These are phyloP conservation scores for Brachystomella parvula DNA, from an alignment of 1,140 invertebrate species.

Conservation along the genomic window DNA sequence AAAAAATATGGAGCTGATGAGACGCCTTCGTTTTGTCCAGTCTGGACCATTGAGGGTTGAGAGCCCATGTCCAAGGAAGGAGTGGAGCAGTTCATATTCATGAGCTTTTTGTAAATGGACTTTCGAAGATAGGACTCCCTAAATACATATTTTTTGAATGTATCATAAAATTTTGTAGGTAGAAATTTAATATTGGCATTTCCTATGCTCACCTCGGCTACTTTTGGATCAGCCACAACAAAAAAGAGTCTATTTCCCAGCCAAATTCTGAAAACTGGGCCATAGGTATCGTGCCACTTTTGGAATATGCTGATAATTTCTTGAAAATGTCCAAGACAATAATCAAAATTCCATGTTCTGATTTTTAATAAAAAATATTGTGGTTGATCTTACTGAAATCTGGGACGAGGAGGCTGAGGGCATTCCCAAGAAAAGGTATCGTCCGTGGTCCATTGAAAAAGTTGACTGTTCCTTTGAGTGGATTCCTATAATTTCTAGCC, in stretches of 20 bases:
- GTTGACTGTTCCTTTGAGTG: neutral
- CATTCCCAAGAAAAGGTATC: conserved; percentile 40
- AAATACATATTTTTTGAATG: conserved; percentile 15
- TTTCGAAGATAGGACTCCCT: conserved; percentile 59
- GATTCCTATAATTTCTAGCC: too few species aligned
- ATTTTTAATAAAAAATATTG: too few species aligned
- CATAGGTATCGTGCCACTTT: conserved; percentile 14
- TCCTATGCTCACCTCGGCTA: conserved; percentile 33
- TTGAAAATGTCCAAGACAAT: neutral
- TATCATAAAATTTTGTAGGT: conserved; percentile 16
- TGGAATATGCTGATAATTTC: neutral
- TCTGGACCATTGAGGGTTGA: conserved; percentile 44
- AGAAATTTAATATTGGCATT: neutral
- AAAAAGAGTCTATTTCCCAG: conserved; percentile 9
- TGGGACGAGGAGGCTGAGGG: conserved; percentile 16
- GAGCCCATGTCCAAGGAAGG: conserved; percentile 46
- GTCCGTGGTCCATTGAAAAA: neutral
- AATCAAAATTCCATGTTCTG: neutral
- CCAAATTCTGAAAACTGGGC: conserved; percentile 35
- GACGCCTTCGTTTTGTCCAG: conserved; percentile 69
- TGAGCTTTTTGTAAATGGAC: conserved; percentile 63
- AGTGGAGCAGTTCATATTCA: conserved; percentile 62
- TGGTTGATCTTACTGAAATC: neutral
- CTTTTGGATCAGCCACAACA: conserved; percentile 26
- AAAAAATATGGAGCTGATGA: conserved; percentile 81